phyloP scores from a whole-genome alignment of 2,113 vertebrate species.

The Cygnus atratus region DNA sequence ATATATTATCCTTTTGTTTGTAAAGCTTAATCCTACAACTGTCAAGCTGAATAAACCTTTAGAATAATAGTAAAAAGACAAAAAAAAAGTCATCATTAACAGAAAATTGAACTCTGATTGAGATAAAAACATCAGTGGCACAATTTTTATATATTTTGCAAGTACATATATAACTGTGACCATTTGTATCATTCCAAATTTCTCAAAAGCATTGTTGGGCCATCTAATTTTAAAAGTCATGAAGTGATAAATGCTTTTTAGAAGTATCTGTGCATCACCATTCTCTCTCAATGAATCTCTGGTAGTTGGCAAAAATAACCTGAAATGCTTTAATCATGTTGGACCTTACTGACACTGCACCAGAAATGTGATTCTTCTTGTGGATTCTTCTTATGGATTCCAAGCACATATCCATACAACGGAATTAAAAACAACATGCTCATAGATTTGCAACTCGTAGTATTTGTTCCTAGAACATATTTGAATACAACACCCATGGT shows the following conservation, averaged over 20 bases:
- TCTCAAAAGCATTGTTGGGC: conserved; percentile 13
- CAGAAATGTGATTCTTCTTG: neutral
- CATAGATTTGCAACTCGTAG: neutral
- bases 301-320: neutral
- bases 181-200: neutral
- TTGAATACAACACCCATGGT: neutral
- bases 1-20: conserved; percentile 56
- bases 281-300: neutral
- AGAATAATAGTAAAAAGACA: conserved; percentile 47
- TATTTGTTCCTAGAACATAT: neutral
- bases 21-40: conserved; percentile 61
- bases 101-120: conserved; percentile 46
- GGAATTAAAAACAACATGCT: neutral
- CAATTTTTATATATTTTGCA: neutral
- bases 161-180: neutral
- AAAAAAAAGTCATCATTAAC: neutral
- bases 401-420: neutral
- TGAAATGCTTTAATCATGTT: neutral
- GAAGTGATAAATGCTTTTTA: neutral
- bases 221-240: neutral
- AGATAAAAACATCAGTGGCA: conserved; percentile 12
- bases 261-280: neutral
- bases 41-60: conserved; percentile 61
- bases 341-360: neutral
- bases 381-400: neutral